Evolutionary conservation across 1,140 invertebrate genomes (phyloP), one percentile per base, ranked within the genome.

Genomic region (Cyphomyrmex costatus): DNA sequence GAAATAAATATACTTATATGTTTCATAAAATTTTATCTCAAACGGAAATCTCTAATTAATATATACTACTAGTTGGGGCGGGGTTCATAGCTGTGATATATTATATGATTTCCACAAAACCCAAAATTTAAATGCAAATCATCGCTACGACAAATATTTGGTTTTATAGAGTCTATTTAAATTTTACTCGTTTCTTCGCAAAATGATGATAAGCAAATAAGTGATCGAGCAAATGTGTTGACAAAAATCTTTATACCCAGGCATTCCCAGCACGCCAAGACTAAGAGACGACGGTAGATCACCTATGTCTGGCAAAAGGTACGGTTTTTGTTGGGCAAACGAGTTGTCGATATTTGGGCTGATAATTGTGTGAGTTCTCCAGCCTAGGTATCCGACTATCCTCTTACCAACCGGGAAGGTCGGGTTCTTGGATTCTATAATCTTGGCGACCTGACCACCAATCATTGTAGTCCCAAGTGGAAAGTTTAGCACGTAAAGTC

Each of bases 201-300:
- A 46, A 16, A 51, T 4, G 16, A 53, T 53, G 33, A 33, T n/a
- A 71, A 71, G 24, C 8, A 73, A 49, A 14, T 33, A 8, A 8
- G 4, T 5, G 10, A 1, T 56, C 8, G 8, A 8, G 51, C 21
- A 58, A n/a, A 70, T 33, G 14, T 51, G 0, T 21, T 36, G 21
- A 21, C 12, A 2, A 82, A 70, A 82, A 65, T 12, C 89, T 14
- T 91, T 94, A n/a, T n/a, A 96, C 96, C 97, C 97, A 53, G 96
- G 96, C 96, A 97, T 97, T 87, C 97, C 97, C 51, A 97, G 90
- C 63, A 96, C 89, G 56, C 97, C 97, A 30, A 97, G 92, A 2
- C 92, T 95, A 33, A 97, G 92, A 2, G 97, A 97, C 21, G 94
- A 56, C 14, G 96, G 95, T 73, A 97, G 90, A 51, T 95, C 93